These are phyloP conservation scores for Tursiops truncatus DNA, from an alignment of 2,113 vertebrate species.

Conservation along the genomic window DNA sequence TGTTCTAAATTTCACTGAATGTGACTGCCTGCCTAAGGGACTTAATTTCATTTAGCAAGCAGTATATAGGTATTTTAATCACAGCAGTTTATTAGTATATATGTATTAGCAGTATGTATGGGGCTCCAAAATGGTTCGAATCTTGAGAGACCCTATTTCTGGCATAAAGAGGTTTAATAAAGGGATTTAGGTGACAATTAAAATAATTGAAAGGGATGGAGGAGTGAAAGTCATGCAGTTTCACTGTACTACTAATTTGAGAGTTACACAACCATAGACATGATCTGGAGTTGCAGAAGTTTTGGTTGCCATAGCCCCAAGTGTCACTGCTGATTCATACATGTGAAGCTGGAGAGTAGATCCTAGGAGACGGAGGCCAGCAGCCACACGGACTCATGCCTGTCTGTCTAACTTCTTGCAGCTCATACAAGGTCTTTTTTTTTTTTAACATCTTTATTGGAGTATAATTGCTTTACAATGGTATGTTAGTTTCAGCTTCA, in stretches of 20 bases:
- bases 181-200: neutral
- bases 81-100: neutral
- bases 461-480: too few relatives aligned
- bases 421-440: neutral
- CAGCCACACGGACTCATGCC: neutral
- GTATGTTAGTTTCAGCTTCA: too few relatives aligned
- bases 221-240: neutral
- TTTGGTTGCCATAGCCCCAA: neutral
- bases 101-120: neutral
- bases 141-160: neutral
- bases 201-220: neutral
- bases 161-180: neutral
- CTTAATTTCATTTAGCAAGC: neutral
- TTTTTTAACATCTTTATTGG: too few relatives aligned
- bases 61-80: neutral
- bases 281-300: conserved; percentile 25
- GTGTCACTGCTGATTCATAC: neutral
- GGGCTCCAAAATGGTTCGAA: neutral
- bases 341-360: neutral
- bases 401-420: neutral
- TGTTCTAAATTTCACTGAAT: neutral
- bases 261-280: neutral
- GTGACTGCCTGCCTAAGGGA: neutral
- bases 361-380: neutral
- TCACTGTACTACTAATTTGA: neutral